Conservation (phyloP, 2,888 invertebrate genomes). For the Tyria jacobaeae region DNA sequence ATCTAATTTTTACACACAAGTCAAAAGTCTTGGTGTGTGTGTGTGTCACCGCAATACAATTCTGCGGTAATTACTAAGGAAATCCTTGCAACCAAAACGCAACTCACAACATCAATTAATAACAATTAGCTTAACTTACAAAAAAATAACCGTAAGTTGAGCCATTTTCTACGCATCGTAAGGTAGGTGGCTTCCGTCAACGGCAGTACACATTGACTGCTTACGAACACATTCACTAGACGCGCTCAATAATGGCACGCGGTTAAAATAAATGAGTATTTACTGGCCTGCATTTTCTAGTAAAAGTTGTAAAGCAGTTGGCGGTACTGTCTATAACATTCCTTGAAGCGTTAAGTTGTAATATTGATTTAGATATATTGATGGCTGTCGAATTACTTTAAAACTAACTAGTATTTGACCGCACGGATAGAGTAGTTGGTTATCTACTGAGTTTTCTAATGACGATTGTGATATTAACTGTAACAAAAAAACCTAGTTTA, state of each 20-base stretch:
- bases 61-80: neutral
- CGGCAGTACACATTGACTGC: constrained; percentile 12
- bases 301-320: constrained; percentile 14
- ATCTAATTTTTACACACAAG: too few species aligned
- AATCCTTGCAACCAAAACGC: too few species aligned
- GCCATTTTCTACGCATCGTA: constrained; percentile 12
- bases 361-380: neutral
- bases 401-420: neutral
- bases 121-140: constrained; percentile 4
- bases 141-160: constrained; percentile 23
- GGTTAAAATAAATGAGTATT: constrained; percentile 20
- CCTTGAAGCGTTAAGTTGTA: neutral
- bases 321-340: neutral
- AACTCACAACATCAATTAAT: constrained; percentile 8
- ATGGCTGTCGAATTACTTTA: neutral
- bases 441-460: neutral
- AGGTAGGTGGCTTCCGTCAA: constrained; percentile 11
- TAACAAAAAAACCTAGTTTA: too few species aligned
- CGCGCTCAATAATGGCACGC: constrained; percentile 17
- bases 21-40: too few species aligned
- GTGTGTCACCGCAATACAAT: neutral
- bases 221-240: constrained; percentile 17
- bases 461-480: neutral
- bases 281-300: constrained; percentile 7
- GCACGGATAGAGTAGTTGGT: neutral